These are phyloP conservation scores for Rutpela maculata DNA, from an alignment of 2,888 invertebrate genomes.

Conservation along the genomic window DNA sequence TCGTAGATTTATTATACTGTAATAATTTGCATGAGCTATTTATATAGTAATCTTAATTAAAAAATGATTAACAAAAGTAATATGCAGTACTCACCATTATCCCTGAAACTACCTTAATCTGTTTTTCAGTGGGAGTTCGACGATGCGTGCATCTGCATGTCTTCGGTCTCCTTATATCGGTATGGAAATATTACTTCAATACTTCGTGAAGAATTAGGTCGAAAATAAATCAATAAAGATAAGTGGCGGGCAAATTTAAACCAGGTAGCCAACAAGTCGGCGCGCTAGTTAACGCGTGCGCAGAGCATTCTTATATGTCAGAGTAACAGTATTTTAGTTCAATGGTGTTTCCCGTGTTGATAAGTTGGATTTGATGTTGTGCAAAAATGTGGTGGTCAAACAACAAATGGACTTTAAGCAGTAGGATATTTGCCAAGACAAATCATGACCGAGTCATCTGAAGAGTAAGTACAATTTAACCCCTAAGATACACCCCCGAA, in stretches of 20 bases:
- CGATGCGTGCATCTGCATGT: neutral
- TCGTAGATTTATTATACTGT: neutral
- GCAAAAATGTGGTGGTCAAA: conserved; percentile 73
- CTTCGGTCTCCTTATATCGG: neutral
- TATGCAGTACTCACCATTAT: neutral
- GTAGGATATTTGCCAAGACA: conserved; percentile 89
- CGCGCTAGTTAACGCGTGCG: conserved; percentile 62
- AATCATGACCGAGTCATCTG: conserved; percentile 95
- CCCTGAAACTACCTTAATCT: neutral
- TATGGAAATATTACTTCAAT: conserved; percentile 48
- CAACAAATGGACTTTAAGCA: conserved; percentile 84
- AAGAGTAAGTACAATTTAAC: conserved; percentile 83
- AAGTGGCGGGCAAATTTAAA: conserved; percentile 58
- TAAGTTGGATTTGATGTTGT: conserved; percentile 73
- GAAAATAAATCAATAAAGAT: conserved; percentile 64
- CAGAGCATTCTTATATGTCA: conserved; percentile 61
- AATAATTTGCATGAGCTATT: neutral
- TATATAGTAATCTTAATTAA: neutral
- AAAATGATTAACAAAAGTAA: neutral
- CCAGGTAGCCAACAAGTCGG: conserved; percentile 55
- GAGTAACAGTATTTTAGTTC: conserved; percentile 71
- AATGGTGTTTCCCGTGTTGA: conserved; percentile 72
- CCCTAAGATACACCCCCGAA: conserved; percentile 49
- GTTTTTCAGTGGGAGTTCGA: neutral
- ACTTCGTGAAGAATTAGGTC: conserved; percentile 39